A percentile compares a stretch with the other conserved stretches of the same genome.
These are phyloP conservation scores for Micromesistius poutassou DNA, from an alignment of 2,797 vertebrate species.

Conservation along the genomic window DNA sequence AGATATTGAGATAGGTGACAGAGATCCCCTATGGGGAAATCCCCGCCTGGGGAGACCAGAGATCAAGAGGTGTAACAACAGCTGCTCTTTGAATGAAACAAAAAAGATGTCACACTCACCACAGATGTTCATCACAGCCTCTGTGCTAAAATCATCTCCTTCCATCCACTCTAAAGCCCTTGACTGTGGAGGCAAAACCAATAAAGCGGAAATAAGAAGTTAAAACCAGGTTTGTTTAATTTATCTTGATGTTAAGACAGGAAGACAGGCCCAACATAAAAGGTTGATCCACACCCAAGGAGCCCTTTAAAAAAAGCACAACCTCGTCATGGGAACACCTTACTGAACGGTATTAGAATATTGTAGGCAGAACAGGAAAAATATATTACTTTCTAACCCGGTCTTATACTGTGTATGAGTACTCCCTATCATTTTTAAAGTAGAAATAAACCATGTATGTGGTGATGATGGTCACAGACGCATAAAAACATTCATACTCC, in stretches of 20 bases:
- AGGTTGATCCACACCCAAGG: neutral
- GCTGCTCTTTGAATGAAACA: neutral
- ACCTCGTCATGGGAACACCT: neutral
- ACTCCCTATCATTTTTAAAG: too few relatives aligned
- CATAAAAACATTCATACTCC: neutral
- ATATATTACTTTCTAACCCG: too few relatives aligned
- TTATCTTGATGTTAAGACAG: neutral
- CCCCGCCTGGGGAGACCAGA: neutral
- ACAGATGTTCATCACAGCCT: conserved; percentile 76
- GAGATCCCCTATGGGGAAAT: neutral
- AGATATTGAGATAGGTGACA: too few relatives aligned
- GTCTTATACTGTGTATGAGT: too few relatives aligned
- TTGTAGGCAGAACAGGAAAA: too few relatives aligned
- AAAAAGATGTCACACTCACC: conserved; percentile 60
- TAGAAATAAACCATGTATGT: too few relatives aligned
- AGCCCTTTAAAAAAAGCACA: too few relatives aligned
- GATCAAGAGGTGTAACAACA: neutral
- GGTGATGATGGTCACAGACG: neutral
- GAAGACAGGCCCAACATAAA: neutral
- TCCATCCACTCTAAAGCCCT: conserved; percentile 67
- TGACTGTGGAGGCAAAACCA: conserved; percentile 47
- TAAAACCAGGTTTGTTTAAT: neutral
- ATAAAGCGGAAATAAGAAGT: neutral
- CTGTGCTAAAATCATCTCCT: conserved; percentile 74
- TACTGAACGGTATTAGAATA: too few relatives aligned